A percentile compares a stretch with the other conserved stretches of the same genome.
phyloP scores from a whole-genome alignment of 2,888 invertebrate genomes.

The Drosophila borborema region DNA sequence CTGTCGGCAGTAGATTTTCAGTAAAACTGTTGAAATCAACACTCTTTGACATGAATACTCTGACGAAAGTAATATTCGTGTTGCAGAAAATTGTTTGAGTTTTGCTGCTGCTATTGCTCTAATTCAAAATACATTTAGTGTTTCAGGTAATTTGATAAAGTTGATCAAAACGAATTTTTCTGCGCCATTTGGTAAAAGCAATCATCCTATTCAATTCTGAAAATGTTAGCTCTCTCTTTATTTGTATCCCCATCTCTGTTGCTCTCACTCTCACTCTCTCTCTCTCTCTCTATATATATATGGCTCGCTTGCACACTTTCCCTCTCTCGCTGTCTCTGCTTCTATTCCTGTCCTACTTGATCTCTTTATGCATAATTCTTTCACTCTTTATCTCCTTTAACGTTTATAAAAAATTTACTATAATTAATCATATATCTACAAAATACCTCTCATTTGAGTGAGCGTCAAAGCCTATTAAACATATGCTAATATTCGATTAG shows the following conservation, averaged over 20 bases:
- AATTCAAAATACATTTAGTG: background rate
- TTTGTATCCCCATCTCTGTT: no score
- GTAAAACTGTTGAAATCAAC: background rate
- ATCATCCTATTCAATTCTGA: no score
- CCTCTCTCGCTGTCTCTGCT: no score
- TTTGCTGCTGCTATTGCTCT: background rate
- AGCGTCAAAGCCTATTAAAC: background rate
- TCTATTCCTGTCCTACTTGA: no score
- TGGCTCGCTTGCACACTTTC: no score
- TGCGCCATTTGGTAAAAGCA: background rate
- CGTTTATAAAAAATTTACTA: background rate
- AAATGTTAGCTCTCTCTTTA: no score
- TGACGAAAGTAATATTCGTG: background rate
- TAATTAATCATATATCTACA: background rate
- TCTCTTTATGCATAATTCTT: no score
- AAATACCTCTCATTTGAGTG: background rate
- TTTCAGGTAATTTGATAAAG: background rate
- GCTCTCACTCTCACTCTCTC: no score
- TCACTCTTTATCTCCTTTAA: no score
- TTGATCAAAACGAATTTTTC: background rate
- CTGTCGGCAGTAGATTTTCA: no score
- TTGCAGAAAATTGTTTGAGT: background rate
- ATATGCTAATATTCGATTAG: conserved; percentile 26
- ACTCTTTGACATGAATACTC: no score
- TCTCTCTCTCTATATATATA: no score